Percentiles rank a stretch among this genome's conserved stretches.
Evolutionary conservation across 1,140 invertebrate genomes (phyloP).

Genomic region (Cataglyphis hispanica): DNA sequence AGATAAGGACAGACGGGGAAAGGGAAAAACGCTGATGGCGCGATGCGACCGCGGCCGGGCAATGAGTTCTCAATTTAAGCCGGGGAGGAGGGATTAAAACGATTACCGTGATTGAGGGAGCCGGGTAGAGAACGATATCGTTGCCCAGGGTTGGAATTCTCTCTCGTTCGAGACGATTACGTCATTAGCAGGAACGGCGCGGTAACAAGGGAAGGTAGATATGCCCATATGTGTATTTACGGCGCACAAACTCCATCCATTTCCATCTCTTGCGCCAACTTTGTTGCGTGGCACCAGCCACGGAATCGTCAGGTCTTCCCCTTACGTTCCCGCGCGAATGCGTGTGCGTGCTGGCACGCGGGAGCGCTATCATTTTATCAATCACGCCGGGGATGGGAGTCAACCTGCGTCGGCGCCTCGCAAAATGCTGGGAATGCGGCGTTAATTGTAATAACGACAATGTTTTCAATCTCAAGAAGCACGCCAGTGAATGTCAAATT

Average conservation of each 20-base stretch:
- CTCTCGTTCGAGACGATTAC: constrained; percentile 70
- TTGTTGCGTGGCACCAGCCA: no score
- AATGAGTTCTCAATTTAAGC: constrained; percentile 71
- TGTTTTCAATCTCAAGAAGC: not conserved
- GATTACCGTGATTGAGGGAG: constrained; percentile 72
- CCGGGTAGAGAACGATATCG: constrained; percentile 53
- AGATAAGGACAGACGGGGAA: not conserved
- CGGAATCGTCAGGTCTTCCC: not conserved
- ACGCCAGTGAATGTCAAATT: not conserved
- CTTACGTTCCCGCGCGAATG: constrained; percentile 19
- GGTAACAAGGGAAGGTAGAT: constrained; percentile 70
- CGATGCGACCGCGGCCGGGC: constrained; percentile 6
- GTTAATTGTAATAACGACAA: constrained; percentile 75
- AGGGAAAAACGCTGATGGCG: constrained; percentile 11
- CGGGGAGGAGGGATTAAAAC: constrained; percentile 70
- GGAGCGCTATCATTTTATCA: constrained; percentile 73
- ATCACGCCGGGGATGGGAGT: constrained; percentile 56
- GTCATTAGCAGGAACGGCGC: constrained; percentile 69
- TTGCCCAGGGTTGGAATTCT: constrained; percentile 55
- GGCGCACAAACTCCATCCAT: constrained; percentile 1
- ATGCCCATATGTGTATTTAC: constrained; percentile 45
- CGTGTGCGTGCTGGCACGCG: constrained; percentile 64
- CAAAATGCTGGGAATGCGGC: constrained; percentile 63
- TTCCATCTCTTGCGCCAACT: constrained; percentile 1
- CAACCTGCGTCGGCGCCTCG: constrained; percentile 46